These are phyloP conservation scores for Hystrix cristata DNA, from an alignment of 2,113 vertebrate species.

Conservation along the genomic window DNA sequence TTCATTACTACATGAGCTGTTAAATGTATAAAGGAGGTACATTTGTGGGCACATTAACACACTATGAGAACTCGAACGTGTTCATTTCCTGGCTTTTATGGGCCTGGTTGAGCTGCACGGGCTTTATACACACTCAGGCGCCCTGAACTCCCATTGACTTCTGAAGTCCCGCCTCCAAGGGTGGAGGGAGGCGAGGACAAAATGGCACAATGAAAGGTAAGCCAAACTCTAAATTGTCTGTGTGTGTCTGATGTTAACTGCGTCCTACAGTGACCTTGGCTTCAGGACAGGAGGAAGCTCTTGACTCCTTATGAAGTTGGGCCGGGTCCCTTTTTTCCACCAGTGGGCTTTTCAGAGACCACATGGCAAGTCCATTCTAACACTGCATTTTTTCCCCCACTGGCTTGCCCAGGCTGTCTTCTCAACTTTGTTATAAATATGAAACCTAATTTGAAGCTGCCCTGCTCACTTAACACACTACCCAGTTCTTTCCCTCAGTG, in stretches of 20 bases:
- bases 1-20: conserved; percentile 81
- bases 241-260: neutral
- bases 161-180: neutral
- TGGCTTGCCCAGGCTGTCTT: neutral
- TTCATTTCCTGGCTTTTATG: conserved; percentile 86
- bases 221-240: neutral
- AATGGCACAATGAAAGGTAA: too few relatives aligned
- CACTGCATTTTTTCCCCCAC: neutral
- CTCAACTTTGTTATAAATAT: neutral
- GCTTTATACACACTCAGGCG: conserved; percentile 26
- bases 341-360: neutral
- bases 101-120: conserved; percentile 72
- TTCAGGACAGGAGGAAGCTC: neutral
- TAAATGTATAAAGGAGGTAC: conserved; percentile 83
- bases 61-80: conserved; percentile 82
- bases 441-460: neutral
- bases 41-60: conserved; percentile 85
- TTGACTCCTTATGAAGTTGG: neutral
- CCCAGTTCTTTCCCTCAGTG: neutral
- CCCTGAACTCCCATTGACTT: conserved; percentile 78
- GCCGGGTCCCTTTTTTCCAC: neutral
- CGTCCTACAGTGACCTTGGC: neutral
- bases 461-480: neutral
- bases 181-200: neutral
- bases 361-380: neutral